A percentile compares a stretch with the other conserved stretches of the same genome.
These are phyloP conservation scores for Clarias magur DNA, from an alignment of 2,113 vertebrate genomes.

Conservation along the genomic window DNA sequence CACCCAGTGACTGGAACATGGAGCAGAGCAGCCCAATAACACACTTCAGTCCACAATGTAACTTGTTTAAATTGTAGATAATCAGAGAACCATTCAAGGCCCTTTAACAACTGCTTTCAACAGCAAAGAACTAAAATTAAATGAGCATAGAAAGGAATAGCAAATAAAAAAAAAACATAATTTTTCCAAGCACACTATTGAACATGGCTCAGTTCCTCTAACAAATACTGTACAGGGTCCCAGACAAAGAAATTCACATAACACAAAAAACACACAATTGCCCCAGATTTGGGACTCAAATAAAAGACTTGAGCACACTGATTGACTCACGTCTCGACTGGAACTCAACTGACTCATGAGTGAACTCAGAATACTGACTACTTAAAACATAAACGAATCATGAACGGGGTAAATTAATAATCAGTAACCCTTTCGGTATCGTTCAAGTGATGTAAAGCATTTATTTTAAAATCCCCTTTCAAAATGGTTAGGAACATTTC, in stretches of 20 bases:
- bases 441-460: not conserved
- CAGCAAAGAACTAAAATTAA: constrained; percentile 27
- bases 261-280: constrained; percentile 1
- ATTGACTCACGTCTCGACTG: not conserved
- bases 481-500: not conserved
- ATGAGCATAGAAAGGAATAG: constrained; percentile 26
- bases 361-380: constrained; percentile 3
- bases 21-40: constrained; percentile 64
- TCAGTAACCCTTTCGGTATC: not conserved
- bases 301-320: not conserved
- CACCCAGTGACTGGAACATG: constrained; percentile 74
- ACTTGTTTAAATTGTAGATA: constrained; percentile 36
- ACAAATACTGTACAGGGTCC: constrained; percentile 23
- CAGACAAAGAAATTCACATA: constrained; percentile 19
- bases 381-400: not conserved
- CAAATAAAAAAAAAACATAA: constrained; percentile 37
- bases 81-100: constrained; percentile 32
- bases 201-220: constrained; percentile 28
- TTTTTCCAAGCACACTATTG: constrained; percentile 26
- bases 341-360: not conserved
- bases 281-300: constrained; percentile 9
- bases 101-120: constrained; percentile 32
- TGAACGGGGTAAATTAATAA: not conserved
- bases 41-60: constrained; percentile 52
- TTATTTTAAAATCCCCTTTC: not conserved